Evolutionary conservation across 35 echinoderm and acorn worm species (phyloP).

Genomic region (Hemicentrotus pulcherrimus): DNA sequence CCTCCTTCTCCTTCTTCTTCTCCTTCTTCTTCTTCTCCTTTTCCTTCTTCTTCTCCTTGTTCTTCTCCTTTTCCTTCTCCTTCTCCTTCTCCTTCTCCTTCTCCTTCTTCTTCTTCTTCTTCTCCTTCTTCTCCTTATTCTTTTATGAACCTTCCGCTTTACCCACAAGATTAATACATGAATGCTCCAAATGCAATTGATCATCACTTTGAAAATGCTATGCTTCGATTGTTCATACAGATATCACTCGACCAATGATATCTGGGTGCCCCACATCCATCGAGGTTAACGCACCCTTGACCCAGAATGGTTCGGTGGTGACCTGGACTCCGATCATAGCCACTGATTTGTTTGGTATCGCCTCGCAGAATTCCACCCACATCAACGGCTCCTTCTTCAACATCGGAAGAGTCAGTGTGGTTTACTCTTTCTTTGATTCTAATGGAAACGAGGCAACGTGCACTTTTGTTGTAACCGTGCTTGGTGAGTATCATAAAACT

Average conservation of each 20-base stretch:
- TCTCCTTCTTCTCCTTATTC: too few relatives aligned
- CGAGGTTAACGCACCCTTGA: not conserved
- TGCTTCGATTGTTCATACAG: not conserved
- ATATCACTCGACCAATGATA: not conserved
- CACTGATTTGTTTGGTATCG: constrained; percentile 53
- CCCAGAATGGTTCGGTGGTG: not conserved
- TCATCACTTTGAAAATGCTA: not conserved
- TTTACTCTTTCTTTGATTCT: constrained; percentile 39
- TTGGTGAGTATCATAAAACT: constrained; percentile 32
- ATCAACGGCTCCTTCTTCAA: constrained; percentile 25
- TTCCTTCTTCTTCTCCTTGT: too few relatives aligned
- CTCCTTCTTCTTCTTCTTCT: too few relatives aligned
- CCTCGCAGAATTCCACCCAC: constrained; percentile 24
- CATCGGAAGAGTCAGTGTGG: not conserved
- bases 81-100: too few relatives aligned
- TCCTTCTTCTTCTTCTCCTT: too few relatives aligned
- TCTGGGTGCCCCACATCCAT: not conserved
- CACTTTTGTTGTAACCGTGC: constrained; percentile 30
- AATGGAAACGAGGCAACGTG: constrained; percentile 52
- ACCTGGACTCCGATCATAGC: constrained; percentile 56
- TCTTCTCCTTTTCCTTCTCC: too few relatives aligned
- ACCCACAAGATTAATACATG: too few relatives aligned
- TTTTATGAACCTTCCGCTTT: too few relatives aligned
- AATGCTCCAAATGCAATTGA: not conserved
- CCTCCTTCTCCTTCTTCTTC: too few relatives aligned